Base-by-base conservation (phyloP, 2,888 invertebrate species). In the Melikaiella ostensackeni region DNA sequence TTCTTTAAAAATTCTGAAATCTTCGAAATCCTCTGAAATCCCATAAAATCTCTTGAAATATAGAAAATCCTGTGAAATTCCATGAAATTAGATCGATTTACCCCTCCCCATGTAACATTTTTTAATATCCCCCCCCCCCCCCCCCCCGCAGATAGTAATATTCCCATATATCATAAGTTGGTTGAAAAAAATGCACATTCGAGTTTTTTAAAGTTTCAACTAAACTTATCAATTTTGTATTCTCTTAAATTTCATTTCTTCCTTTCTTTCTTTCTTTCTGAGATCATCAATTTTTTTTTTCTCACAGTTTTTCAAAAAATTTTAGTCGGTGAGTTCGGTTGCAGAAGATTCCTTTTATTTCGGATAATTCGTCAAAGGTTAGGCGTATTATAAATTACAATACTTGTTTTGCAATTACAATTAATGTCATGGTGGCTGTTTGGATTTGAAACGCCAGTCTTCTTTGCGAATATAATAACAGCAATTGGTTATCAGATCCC, bases 301-400 rank as follows among this genome's bases (percentile, higher is more conserved):
- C 50, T 19, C 8, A 8, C 2, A n/a, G 8, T 50, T n/a, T 19
- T 50, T 50, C n/a, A 50, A 50, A 19, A 19, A 6, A 7, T 46
- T 46, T 46, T 5, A 7, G 19, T 19, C 46, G 6, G 19, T 19
- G 46, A 19, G 7, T 19, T 46, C 7, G 19, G 46, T 46, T 5
- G 19, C 46, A 16, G 46, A 5, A 19, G 19, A 46, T 46, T 84
- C 86, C 86, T 86, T 85, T 83, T 75, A 78, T 76, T 81, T 82
- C 77, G 73, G 77, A 84, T 86, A 89, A 89, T 90, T 90, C 89
- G 86, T 89, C 89, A 87, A 84, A 87, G 89, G 89, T 89, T 89
- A 89, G 87, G 85, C 77, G 81, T 82, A 83, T 85, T 86, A 86
- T 89, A 88, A 89, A 90, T 90, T 82, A 83, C 84, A 80, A 85